A percentile compares a stretch with the other conserved stretches of the same genome.
phyloP scores from a whole-genome alignment of 2,888 invertebrate species.

The Drosophila melanosoma region DNA sequence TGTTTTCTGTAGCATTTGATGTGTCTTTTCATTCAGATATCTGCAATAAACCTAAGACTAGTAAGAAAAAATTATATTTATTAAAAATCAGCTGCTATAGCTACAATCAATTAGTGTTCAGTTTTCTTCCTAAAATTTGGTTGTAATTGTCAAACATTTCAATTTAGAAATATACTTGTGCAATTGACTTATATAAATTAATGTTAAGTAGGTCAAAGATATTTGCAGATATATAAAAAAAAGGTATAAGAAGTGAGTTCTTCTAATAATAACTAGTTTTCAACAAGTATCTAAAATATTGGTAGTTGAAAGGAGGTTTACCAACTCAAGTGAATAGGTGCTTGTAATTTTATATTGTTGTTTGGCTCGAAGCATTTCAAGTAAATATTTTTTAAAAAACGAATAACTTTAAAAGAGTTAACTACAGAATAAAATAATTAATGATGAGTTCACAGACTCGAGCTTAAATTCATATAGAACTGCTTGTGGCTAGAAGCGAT shows the following conservation, averaged over 20 bases:
- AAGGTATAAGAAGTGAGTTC: not conserved
- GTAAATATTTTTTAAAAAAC: not conserved
- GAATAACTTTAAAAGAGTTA: not conserved
- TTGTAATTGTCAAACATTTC: not conserved
- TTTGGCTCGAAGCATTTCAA: not conserved
- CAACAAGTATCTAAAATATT: not conserved
- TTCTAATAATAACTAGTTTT: not conserved
- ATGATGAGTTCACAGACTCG: not conserved
- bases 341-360: not conserved
- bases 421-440: not conserved
- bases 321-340: not conserved
- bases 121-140: too few relatives aligned
- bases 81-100: not conserved
- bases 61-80: not conserved
- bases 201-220: not conserved
- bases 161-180: not conserved
- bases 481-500: too few relatives aligned
- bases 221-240: not conserved
- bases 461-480: not conserved
- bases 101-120: not conserved
- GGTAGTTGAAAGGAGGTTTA: not conserved
- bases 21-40: not conserved
- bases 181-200: not conserved
- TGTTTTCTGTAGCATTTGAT: constrained; percentile 2
- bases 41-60: not conserved